Base-by-base conservation (phyloP, 2,113 vertebrate species). In the Enhydra lutris region DNA sequence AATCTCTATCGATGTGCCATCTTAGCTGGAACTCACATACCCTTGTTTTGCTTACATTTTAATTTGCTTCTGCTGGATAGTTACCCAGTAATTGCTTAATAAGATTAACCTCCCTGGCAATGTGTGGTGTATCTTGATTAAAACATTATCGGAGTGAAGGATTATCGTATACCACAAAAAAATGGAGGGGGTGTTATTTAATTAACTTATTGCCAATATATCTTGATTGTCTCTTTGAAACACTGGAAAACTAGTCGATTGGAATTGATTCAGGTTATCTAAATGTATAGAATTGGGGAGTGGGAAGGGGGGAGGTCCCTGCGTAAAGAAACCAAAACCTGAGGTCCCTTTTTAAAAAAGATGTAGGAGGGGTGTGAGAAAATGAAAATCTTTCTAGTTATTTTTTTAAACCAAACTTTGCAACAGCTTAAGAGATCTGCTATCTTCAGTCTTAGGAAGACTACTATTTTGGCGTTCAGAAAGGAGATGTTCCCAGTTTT, bases 101-200 rank as follows among this genome's bases (percentile, higher is more conserved):
- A 98, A 98, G 97, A 98, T 99, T 98, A 99, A 98, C 98, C 97
- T 98, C 95, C 96, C 95, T 98, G 97, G 98, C 98, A 99, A 98
- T 98, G 97, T 96, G 99, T 95, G 97, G 95, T 97, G 96, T 94
- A 97, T 98, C 98, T 98, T 98, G 98, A 99, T 99, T 98, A 99
- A 98, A 98, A 67, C 87, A 94, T 94, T 95, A 95, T 55, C 59
- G 52, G 91, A 97, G 81, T 96, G 97, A 98, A 97, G 97, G 95
- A 97, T 96, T 98, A 98, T 93, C 2, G 61, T 97, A 97, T 94
- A 96, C 92, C 95, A 97, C 84, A 94, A 24, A 55, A 86, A 98
- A 97, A 95, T 91, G 95, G 94, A 97, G 95, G 96, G 97, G 97
- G 97, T 97, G 98, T 98, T 98, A 98, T 98, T 98, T 98, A 98